phyloP scores from a whole-genome alignment of 2,888 invertebrate species.

The Clepsis dumicolana region DNA sequence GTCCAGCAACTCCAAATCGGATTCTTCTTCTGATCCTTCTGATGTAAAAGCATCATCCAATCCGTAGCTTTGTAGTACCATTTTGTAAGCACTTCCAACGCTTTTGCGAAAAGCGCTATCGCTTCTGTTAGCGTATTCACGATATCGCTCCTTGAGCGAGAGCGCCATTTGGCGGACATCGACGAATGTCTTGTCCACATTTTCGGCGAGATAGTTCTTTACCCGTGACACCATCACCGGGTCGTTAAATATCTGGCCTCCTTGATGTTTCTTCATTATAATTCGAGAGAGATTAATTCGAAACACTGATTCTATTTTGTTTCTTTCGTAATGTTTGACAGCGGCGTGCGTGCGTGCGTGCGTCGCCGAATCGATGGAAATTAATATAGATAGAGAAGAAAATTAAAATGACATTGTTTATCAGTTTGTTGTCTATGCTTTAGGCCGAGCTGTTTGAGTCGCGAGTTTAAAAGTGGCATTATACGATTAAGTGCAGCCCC shows the following conservation, averaged over 20 bases:
- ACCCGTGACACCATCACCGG: slow-evolving; percentile 87
- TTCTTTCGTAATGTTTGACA: slow-evolving; percentile 65
- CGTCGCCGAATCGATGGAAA: slow-evolving; percentile 72
- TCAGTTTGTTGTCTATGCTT: slow-evolving; percentile 46
- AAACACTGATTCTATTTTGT: slow-evolving; percentile 51
- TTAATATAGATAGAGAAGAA: slow-evolving; percentile 54
- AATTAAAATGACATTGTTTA: slow-evolving; percentile 42
- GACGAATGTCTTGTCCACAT: slow-evolving; percentile 92
- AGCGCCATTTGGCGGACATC: slow-evolving; percentile 95
- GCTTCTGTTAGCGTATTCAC: slow-evolving; percentile 94
- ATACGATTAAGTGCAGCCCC: too few relatives aligned
- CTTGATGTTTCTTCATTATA: slow-evolving; percentile 83
- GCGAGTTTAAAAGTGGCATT: slow-evolving; percentile 3
- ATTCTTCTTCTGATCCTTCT: slow-evolving; percentile 87
- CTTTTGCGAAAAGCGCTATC: slow-evolving; percentile 91
- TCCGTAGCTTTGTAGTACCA: slow-evolving; percentile 90
- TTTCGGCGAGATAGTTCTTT: slow-evolving; percentile 92
- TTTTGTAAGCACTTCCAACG: slow-evolving; percentile 92
- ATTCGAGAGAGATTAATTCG: slow-evolving; percentile 37
- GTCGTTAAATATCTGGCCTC: slow-evolving; percentile 82
- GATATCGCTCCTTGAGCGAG: slow-evolving; percentile 89
- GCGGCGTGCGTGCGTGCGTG: slow-evolving; percentile 55
- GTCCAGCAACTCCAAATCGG: slow-evolving; percentile 91
- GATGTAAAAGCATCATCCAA: slow-evolving; percentile 86
- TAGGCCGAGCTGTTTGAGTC: slow-evolving; percentile 32